phyloP scores from a whole-genome alignment of 2,888 invertebrate species.

The Amblyjoppa fuscipennis region DNA sequence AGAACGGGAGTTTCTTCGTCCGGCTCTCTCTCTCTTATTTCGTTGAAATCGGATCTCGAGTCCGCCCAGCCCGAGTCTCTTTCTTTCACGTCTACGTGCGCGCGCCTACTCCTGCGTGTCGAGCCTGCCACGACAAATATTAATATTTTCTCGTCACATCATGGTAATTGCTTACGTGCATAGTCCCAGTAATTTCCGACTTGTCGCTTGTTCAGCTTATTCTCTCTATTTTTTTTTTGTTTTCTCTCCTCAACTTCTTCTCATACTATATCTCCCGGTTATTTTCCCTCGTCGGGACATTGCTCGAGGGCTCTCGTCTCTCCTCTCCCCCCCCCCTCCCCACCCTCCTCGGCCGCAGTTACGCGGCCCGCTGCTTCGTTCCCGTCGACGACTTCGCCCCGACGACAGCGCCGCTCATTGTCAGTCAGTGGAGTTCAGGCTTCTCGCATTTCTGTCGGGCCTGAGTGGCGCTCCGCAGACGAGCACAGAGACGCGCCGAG shows the following conservation, averaged over 20 bases:
- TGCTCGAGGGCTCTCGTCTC: neutral
- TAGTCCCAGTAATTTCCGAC: slow-evolving; percentile 25
- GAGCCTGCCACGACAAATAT: slow-evolving; percentile 38
- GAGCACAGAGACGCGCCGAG: neutral
- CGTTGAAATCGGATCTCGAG: slow-evolving; percentile 9
- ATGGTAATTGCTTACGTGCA: slow-evolving; percentile 53
- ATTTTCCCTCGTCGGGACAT: neutral
- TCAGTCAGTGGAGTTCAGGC: slow-evolving; percentile 25
- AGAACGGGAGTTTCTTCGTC: neutral
- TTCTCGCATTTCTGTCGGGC: slow-evolving; percentile 2
- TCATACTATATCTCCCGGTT: neutral
- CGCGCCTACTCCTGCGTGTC: slow-evolving; percentile 4
- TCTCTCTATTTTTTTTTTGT: slow-evolving; percentile 5
- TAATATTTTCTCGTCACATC: slow-evolving; percentile 49
- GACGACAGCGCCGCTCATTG: slow-evolving; percentile 17
- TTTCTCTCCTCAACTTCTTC: neutral
- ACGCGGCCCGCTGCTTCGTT: slow-evolving; percentile 4
- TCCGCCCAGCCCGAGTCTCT: neutral
- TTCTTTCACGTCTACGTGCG: neutral
- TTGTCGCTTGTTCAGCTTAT: slow-evolving; percentile 2
- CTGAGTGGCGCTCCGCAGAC: neutral
- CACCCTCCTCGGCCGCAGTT: neutral
- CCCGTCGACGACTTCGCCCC: neutral
- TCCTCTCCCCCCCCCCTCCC: neutral
- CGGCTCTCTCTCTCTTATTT: slow-evolving; percentile 26